Evolutionary conservation across 92 coral and sea anemone species (phyloP), one percentile per base, ranked within the genome.

Genomic region (Umimayanthus kanabou): DNA sequence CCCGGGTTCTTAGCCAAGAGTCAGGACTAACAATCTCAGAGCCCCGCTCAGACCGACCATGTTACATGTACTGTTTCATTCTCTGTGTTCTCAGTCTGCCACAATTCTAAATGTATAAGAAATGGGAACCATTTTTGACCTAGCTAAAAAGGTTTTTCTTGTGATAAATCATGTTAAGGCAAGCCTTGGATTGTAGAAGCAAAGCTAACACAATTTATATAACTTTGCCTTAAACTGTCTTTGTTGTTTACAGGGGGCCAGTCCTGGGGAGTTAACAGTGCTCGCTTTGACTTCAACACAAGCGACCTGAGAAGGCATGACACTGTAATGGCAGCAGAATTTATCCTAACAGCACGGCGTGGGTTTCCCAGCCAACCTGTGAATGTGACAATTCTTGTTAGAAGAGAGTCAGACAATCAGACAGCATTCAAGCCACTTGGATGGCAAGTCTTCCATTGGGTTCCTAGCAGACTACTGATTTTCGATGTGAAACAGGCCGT

Each of bases 171-270:
- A 45, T 45, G 4, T 9, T 5, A 1, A 45, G 49, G 49, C n/a
- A n/a, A n/a, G n/a, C n/a, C n/a, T n/a, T 45, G 9, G 0, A 1
- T 61, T 61, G 2, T 61, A 4, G 67, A 20, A 61, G 20, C n/a
- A 61, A 61, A 61, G 22, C 8, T 61, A 20, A 61, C n/a, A 61
- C 20, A 50, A 6, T 42, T 20, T 76, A 4, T 5, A 1, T 5
- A 20, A 33, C 4, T 23, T 3, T 1, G 8, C 9, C 14, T 7
- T 16, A 43, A 39, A 76, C 47, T 47, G 33, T 77, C 1, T 11
- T 39, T 58, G 23, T 18, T 26, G 3, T 83, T 43, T 28, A 47
- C 77, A 83, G 87, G 87, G 50, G 67, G 53, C 29, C 78, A 83
- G 65, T 13, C 29, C 0, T 75, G 50, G 78, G 14, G 39, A 23